Evolutionary conservation across 2,888 invertebrate species (phyloP).

Genomic region (Lasioglossum lativentre): DNA sequence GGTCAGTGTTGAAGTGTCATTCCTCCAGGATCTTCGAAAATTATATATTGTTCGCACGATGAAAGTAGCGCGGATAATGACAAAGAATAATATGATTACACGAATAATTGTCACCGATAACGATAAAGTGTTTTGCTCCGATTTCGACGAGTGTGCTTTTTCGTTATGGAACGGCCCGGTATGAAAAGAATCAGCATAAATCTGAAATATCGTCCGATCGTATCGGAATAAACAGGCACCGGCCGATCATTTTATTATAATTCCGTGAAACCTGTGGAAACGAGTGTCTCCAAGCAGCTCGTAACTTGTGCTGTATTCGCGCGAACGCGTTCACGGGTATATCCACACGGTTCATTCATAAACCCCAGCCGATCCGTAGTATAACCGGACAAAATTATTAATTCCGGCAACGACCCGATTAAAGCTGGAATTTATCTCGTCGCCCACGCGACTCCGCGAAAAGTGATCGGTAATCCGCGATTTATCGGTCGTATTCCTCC

Average conservation of each 20-base stretch:
- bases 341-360: conserved; percentile 47
- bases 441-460: conserved; percentile 66
- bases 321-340: conserved; percentile 18
- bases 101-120: neutral
- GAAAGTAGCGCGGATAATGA: neutral
- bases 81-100: neutral
- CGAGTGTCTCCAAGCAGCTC: conserved; percentile 14
- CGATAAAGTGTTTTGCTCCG: neutral
- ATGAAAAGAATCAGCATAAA: conserved; percentile 5
- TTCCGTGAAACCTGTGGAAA: neutral
- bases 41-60: neutral
- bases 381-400: conserved; percentile 66
- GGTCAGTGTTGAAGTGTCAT: neutral
- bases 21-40: neutral
- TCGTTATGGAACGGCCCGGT: neutral
- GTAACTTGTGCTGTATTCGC: conserved; percentile 35
- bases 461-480: conserved; percentile 72
- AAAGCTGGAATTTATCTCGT: conserved; percentile 66
- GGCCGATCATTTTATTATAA: neutral
- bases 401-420: conserved; percentile 69
- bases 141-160: neutral
- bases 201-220: neutral
- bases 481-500: conserved; percentile 62
- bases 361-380: conserved; percentile 28
- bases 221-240: neutral